Evolutionary conservation across 2,888 invertebrate genomes (phyloP).

Genomic region (Pristionchus japonicus): DNA sequence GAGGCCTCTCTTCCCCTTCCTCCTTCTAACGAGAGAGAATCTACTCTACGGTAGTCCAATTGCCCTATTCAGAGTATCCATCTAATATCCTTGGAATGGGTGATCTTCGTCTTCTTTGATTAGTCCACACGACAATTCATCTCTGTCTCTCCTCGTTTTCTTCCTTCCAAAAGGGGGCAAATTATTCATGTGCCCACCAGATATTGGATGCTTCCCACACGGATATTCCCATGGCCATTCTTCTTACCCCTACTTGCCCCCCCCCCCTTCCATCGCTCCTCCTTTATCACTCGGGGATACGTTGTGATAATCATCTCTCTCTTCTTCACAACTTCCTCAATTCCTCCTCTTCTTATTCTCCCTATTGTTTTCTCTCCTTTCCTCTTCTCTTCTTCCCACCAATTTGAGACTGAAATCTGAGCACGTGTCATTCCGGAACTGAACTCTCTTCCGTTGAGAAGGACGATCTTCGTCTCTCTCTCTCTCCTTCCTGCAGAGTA

Average conservation of each 20-base stretch:
- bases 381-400: background rate
- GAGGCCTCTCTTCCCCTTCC: background rate
- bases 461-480: background rate
- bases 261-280: background rate
- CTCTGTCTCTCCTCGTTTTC: slow-evolving; percentile 20
- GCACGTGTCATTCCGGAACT: background rate
- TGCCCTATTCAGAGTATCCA: background rate
- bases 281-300: background rate
- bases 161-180: background rate
- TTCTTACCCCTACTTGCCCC: background rate
- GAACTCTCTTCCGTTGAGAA: background rate
- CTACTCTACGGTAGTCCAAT: background rate
- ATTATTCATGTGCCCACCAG: slow-evolving; percentile 14
- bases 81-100: background rate
- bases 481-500: background rate
- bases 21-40: background rate
- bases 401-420: background rate
- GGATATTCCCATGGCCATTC: background rate
- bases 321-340: background rate
- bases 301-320: background rate
- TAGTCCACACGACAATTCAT: background rate
- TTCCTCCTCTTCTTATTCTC: background rate
- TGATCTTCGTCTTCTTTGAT: background rate
- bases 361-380: background rate
- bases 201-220: slow-evolving; percentile 5